Conservation (phyloP, 1,140 invertebrate genomes). For the Euwallacea similis region DNA sequence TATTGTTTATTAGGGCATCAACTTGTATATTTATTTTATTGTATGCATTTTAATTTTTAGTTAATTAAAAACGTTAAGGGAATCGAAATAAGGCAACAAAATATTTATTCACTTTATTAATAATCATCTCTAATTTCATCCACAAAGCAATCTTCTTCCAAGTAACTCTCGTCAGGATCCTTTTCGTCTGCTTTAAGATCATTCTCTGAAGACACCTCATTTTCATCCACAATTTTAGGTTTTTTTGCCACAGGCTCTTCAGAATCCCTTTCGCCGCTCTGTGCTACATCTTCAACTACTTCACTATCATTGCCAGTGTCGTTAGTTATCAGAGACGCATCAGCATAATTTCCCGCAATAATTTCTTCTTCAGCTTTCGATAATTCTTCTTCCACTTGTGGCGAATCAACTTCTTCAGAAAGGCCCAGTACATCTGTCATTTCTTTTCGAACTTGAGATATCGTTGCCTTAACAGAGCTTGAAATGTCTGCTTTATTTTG, state of each 20-base stretch:
- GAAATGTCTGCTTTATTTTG: too few species aligned
- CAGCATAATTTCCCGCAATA: neutral
- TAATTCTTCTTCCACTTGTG: neutral
- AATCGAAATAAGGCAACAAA: too few species aligned
- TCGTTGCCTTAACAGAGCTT: too few species aligned
- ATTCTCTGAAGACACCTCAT: constrained; percentile 13
- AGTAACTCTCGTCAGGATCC: constrained; percentile 15
- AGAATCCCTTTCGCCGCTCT: neutral
- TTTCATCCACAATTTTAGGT: constrained; percentile 8
- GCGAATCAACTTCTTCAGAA: neutral
- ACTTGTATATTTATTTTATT: too few species aligned
- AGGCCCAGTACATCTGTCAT: too few species aligned
- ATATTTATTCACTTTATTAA: neutral
- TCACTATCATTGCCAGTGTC: neutral
- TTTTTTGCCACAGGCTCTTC: constrained; percentile 27
- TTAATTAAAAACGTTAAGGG: too few species aligned
- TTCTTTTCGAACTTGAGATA: too few species aligned
- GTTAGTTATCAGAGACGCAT: neutral
- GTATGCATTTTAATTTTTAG: too few species aligned
- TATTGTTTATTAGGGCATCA: neutral
- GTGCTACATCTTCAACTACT: neutral
- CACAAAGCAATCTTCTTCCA: constrained; percentile 34
- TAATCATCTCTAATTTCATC: constrained; percentile 32
- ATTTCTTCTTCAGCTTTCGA: neutral
- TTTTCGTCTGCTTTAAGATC: neutral